Evolutionary conservation across 2,888 invertebrate genomes (phyloP).

Genomic region (Sisyra nigra): DNA sequence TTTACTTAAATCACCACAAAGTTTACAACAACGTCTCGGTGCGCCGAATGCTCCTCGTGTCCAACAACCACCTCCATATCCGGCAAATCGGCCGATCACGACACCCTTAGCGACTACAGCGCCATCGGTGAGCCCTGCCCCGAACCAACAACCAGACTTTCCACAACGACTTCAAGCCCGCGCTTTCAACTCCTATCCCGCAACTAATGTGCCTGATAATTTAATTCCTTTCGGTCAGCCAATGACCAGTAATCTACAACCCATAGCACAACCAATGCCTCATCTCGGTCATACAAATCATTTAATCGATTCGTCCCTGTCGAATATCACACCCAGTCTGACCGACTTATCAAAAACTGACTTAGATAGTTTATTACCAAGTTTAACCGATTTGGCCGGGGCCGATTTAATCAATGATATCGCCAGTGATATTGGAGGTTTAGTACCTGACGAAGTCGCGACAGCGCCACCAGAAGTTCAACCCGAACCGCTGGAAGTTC

Average conservation of each 20-base stretch:
- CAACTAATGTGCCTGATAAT: constrained; percentile 7
- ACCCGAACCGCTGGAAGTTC: constrained; percentile 15
- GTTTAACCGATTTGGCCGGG: constrained; percentile 41
- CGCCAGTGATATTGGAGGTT: constrained; percentile 23
- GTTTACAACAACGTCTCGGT: constrained; percentile 12
- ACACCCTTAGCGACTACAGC: constrained; percentile 11
- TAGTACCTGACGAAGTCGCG: constrained; percentile 13
- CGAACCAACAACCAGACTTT: constrained; percentile 15
- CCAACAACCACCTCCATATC: constrained; percentile 18
- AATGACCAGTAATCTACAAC: constrained; percentile 27
- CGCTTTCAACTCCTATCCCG: background rate
- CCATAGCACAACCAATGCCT: constrained; percentile 18
- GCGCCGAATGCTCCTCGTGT: constrained; percentile 14
- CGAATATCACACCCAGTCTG: constrained; percentile 25
- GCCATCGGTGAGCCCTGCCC: constrained; percentile 15
- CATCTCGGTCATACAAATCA: constrained; percentile 19
- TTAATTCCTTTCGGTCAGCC: constrained; percentile 10
- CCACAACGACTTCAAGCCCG: constrained; percentile 9
- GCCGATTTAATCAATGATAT: constrained; percentile 29
- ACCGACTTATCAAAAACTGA: constrained; percentile 30
- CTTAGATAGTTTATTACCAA: constrained; percentile 47
- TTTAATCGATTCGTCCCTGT: constrained; percentile 13
- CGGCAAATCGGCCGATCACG: constrained; percentile 10
- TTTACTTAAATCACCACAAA: constrained; percentile 15
- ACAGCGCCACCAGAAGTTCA: background rate